Evolutionary conservation across 2,113 vertebrate species (phyloP).

Genomic region (Glaucidium brasilianum): DNA sequence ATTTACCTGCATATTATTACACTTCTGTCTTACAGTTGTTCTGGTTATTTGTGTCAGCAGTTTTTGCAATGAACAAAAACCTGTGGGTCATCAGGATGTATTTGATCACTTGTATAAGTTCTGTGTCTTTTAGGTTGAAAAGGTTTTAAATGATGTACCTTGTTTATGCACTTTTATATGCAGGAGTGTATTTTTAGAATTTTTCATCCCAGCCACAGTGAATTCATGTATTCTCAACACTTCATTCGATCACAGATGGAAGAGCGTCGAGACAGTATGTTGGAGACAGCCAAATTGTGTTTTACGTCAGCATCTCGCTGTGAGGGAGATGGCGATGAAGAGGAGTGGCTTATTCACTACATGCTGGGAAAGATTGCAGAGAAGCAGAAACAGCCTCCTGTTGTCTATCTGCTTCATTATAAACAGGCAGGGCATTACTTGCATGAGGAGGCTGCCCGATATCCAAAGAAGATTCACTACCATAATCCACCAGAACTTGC

Average conservation of each 20-base stretch:
- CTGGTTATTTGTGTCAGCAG: not conserved
- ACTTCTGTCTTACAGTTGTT: not conserved
- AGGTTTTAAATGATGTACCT: not conserved
- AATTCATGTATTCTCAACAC: not conserved
- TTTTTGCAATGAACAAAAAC: not conserved
- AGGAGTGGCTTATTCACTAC: conserved; percentile 99
- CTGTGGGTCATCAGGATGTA: no score
- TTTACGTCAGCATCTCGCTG: conserved; percentile 89
- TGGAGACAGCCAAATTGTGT: conserved; percentile 88
- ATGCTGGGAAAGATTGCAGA: conserved; percentile 99
- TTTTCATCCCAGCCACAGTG: not conserved
- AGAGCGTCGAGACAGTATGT: conserved; percentile 88
- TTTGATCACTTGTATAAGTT: not conserved
- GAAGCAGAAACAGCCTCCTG: conserved; percentile 85
- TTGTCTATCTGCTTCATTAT: conserved; percentile 89
- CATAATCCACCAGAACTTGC: conserved; percentile 97
- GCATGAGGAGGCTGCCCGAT: conserved; percentile 95
- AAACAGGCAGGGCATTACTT: conserved; percentile 90
- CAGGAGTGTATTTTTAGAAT: not conserved
- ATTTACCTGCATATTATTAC: not conserved
- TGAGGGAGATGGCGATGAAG: conserved; percentile 92
- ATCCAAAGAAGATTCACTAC: conserved; percentile 98
- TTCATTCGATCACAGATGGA: conserved; percentile 80
- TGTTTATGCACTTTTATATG: not conserved
- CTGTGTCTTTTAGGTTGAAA: not conserved